Percentiles rank a stretch among this genome's conserved stretches.
These are phyloP conservation scores for Diarsia rubi DNA, from an alignment of 2,888 invertebrate genomes.

Conservation along the genomic window DNA sequence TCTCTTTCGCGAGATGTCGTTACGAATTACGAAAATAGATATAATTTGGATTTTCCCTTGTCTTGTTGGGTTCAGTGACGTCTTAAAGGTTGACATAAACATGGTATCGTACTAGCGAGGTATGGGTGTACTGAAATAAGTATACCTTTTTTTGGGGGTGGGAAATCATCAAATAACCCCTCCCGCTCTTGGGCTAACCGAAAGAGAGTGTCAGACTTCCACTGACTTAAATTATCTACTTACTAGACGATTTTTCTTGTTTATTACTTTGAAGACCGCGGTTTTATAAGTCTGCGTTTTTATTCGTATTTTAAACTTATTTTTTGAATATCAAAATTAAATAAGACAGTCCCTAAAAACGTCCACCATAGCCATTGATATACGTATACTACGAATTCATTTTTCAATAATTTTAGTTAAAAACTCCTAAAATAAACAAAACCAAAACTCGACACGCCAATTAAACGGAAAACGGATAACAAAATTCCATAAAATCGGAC, in stretches of 20 bases:
- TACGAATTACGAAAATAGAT: slow-evolving; percentile 17
- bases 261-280: no score
- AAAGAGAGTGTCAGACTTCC: no score
- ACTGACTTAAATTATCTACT: no score
- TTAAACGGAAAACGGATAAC: slow-evolving; percentile 51
- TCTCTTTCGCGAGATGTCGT: slow-evolving; percentile 23
- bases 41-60: slow-evolving; percentile 12
- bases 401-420: background rate
- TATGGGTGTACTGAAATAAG: background rate
- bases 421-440: background rate
- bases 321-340: background rate
- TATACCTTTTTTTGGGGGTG: no score
- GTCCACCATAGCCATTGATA: background rate
- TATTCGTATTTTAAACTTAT: no score
- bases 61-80: slow-evolving; percentile 10
- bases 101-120: background rate
- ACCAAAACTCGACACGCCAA: slow-evolving; percentile 30
- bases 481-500: slow-evolving; percentile 55
- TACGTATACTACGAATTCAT: background rate
- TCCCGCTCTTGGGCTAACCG: no score
- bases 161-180: no score
- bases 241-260: no score
- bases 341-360: background rate
- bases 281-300: no score
- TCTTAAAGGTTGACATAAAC: background rate